Evolutionary conservation across 2,113 vertebrate genomes (phyloP).

Genomic region (Regulus satrapa): DNA sequence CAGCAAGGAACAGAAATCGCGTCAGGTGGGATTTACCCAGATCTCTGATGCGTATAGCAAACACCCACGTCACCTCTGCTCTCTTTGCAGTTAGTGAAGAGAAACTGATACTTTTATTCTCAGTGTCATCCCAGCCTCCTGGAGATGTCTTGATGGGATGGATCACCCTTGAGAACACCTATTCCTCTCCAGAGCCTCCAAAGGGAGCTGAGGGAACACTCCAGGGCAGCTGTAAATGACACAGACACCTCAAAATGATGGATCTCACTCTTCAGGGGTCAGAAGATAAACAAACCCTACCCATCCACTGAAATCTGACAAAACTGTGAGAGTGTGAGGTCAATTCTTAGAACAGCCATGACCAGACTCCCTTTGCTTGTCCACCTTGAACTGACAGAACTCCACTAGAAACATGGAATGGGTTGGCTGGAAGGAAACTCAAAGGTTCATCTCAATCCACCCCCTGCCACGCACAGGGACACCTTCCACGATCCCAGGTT

Average conservation of each 20-base stretch:
- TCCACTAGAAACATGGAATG: not conserved
- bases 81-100: not conserved
- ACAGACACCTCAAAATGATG: not conserved
- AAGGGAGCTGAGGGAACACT: not conserved
- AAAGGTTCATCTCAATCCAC: accelerated
- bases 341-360: not conserved
- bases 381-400: not conserved
- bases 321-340: not conserved
- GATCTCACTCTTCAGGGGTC: not conserved
- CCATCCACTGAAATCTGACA: not conserved
- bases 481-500: accelerated
- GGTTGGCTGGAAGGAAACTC: not conserved
- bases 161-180: not conserved
- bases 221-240: not conserved
- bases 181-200: not conserved
- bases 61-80: not conserved
- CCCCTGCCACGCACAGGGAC: not conserved
- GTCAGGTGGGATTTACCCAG: not conserved
- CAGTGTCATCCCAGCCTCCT: not conserved
- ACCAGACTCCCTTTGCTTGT: not conserved
- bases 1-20: not conserved
- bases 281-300: not conserved
- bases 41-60: not conserved
- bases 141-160: not conserved
- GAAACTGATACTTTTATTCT: not conserved